Base-by-base conservation (phyloP, 1,140 invertebrate genomes). In the Sarcophaga bullata region DNA sequence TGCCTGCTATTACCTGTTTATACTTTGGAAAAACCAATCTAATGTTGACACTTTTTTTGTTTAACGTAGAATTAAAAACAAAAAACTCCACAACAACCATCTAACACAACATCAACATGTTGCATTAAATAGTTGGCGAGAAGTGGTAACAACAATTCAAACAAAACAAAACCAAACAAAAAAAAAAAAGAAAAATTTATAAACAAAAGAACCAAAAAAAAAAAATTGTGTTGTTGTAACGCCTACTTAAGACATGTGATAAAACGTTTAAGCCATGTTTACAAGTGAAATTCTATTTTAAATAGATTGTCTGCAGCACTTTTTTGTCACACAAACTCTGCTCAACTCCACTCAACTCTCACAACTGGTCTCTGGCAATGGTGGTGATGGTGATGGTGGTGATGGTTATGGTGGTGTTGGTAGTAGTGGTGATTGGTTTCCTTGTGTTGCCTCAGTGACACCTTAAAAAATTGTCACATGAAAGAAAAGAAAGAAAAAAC, bases 261-360 rank as follows among this genome's bases (percentile, higher is more conserved):
- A 78, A 78, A 78, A 78, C 75, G 75, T 78, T 78, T 78, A 78
- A 78, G 37, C 75, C 75, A 78, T 78, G 75, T 78, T 78, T 78
- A 78, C 75, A 78, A 78, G 75, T 78, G 75, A 78, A 78, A 78
- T 78, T 78, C 75, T 78, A 78, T 78, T 78, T 78, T 78, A 78
- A 78, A 78, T 78, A 48, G 75, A 78, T 78, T 78, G 75, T 50
- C 62, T 68, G n/a, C 7, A 68, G 25, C 25, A 37, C 1, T n/a
- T 9, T 68, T 68, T 68, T 68, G 62, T 17, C 62, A 68, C 25
- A 10, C 62, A 17, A 50, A 50, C n/a, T 17, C n/a, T 19, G 62
- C 62, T n/a, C n/a, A 37, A 37, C 25, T 37, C 25, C 4, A 4
- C 25, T 37, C 25, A 37, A 37, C 25, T 37, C 25, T 37, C 25